These are phyloP conservation scores for Chlamydotis undulata DNA, from an alignment of 2,113 vertebrate genomes.

Conservation along the genomic window DNA sequence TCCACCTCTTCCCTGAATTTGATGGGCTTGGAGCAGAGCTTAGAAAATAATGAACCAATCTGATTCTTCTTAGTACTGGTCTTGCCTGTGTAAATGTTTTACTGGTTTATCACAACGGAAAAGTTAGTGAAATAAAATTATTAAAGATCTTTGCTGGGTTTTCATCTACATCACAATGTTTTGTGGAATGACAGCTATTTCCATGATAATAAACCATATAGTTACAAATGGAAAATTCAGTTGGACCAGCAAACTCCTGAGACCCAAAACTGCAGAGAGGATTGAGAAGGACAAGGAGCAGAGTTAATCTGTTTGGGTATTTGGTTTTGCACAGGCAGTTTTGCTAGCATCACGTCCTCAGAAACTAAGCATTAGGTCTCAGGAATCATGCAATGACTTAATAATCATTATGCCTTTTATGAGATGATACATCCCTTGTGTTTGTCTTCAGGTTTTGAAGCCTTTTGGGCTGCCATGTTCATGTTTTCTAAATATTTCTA, in stretches of 20 bases:
- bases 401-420: neutral
- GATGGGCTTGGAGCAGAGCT: neutral
- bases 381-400: neutral
- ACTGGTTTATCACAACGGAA: neutral
- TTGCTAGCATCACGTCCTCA: neutral
- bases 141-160: neutral
- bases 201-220: neutral
- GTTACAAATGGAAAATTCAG: neutral
- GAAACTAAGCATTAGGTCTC: neutral
- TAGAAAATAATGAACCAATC: neutral
- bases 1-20: neutral
- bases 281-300: neutral
- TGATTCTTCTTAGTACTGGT: neutral
- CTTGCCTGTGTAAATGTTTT: neutral
- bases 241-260: neutral
- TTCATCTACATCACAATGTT: neutral
- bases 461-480: neutral
- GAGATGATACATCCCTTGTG: neutral
- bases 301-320: neutral
- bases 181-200: neutral
- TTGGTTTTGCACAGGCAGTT: neutral
- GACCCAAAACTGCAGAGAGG: neutral
- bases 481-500: conserved; percentile 7
- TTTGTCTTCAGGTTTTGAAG: neutral
- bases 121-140: neutral